Conservation (phyloP, 2,888 invertebrate genomes). For the Euzophera pinguis region DNA sequence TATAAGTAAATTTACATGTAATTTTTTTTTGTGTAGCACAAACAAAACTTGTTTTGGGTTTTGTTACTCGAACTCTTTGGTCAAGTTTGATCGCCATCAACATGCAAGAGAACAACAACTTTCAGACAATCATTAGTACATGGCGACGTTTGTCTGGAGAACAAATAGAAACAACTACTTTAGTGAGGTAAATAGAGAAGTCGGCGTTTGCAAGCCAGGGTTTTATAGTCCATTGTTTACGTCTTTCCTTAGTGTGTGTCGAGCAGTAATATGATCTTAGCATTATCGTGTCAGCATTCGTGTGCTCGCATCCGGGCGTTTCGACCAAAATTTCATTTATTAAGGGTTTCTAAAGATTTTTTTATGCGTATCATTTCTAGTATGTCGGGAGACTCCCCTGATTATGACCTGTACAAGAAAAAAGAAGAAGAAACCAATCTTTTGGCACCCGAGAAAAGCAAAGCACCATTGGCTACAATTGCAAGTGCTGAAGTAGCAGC, state of each 20-base stretch:
- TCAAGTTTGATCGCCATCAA: conserved; percentile 36
- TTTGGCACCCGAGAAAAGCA: conserved; percentile 42
- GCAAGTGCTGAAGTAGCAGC: conserved; percentile 26
- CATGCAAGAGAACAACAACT: conserved; percentile 70
- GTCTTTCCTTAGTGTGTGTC: conserved; percentile 20
- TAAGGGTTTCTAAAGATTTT: conserved; percentile 11
- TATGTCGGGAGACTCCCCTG: conserved; percentile 66
- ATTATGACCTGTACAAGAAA: conserved; percentile 49
- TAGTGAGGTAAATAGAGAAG: conserved; percentile 50
- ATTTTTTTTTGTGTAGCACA: not conserved
- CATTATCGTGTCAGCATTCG: conserved; percentile 5
- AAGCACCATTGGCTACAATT: conserved; percentile 31
- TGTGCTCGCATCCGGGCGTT: not conserved
- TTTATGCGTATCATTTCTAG: conserved; percentile 35
- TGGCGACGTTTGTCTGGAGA: conserved; percentile 70
- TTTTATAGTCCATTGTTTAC: conserved; percentile 41
- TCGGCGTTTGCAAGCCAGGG: conserved; percentile 15
- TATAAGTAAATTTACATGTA: too few species aligned
- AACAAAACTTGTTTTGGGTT: not conserved
- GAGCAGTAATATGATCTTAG: conserved; percentile 20
- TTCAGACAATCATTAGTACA: conserved; percentile 63
- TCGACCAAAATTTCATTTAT: not conserved
- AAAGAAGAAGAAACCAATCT: conserved; percentile 56
- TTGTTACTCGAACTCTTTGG: conserved; percentile 42
- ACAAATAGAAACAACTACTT: conserved; percentile 45